Base-by-base conservation (phyloP, 2,113 vertebrate genomes). In the Jacana jacana region DNA sequence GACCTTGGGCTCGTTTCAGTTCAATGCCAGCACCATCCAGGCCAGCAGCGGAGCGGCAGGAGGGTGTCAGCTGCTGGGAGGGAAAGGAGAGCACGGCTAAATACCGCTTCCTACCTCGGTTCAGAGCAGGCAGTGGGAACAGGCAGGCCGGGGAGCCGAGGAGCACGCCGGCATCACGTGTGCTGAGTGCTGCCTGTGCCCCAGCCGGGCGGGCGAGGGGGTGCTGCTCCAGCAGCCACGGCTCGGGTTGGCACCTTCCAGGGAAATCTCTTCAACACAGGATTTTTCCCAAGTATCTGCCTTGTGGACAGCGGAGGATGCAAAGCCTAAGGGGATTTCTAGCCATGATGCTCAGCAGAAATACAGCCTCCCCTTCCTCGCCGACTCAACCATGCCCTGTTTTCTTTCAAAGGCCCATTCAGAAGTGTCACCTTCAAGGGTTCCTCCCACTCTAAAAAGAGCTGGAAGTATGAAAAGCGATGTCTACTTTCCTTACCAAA, bases 91-190 rank as follows among this genome's bases (percentile, higher is more conserved):
- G 31, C 6, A 6, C 0, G 52, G 37, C 52, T 23, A 25, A 12
- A 10, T 13, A 17, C 5, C 31, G 9, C 25, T 75, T 68, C 44
- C 33, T 2, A 19, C 37, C 57, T n/a, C 12, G 10, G 13, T 76
- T 18, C 52, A 6, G 44, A 22, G 24, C 0, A 0, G 3, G 30
- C 31, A 15, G 6, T 15, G 9, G 28, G 42, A 61, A 2, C 2
- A 0, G 24, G 2, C 4, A 11, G 71, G 44, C 22, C 35, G 24
- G 79, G 28, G 16, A 54, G 63, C 39, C 5, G 3, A 10, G 24
- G 9, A 4, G 27, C 39, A 5, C 2, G 1, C 46, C 4, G 9
- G n/a, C 44, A 10, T 2, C 24, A 14, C 25, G 18, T 31, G 1
- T 1, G 37, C 46, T 17, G 35, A 27, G 71, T 7, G n/a, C 18